Evolutionary conservation across 2,797 vertebrate genomes (phyloP), one percentile per base, ranked within the genome.

Genomic region (Syndactyla subalaris): DNA sequence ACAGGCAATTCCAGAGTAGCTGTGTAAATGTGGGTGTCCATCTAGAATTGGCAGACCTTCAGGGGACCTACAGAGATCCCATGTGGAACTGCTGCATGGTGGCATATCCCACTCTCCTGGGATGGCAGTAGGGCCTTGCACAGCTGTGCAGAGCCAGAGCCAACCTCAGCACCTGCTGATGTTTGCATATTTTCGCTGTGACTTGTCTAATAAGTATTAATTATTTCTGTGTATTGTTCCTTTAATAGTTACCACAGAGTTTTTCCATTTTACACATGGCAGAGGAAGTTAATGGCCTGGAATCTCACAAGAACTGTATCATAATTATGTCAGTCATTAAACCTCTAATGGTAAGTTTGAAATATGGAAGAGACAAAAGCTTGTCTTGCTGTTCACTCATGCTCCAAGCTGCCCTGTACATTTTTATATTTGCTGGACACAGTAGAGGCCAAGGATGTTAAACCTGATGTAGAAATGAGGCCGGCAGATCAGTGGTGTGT

Each of bases 251-350:
- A 83, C 10, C 3, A 36, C 2, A 4, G 32, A 83, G 18, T 49
- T 91, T 91, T 71, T 76, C 61, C 14, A 61, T 93, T 96, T 95
- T 88, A 71, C 72, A 65, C 49, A 39, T 15, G 85, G 34, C 54
- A 80, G 58, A 85, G 19, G 32, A 93, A 57, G 85, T 85, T 92
- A 95, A 92, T 72, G 85, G 67, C 13, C 61, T 85, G 30, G 57
- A 88, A 83, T 84, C 30, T 91, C 85, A 83, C 62, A 72, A 91
- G 62, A 58, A 65, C 57, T 83, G 24, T 85, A n/a, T 91, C 72
- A 75, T 94, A 79, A 87, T 74, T 92, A 66, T 63, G 71, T 68
- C 78, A 68, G 68, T 70, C 84, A 80, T 92, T 94, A 95, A 94
- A 76, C 23, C 43, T 43, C 29, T 92, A 89, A 91, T 63, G 36